phyloP scores from a whole-genome alignment of 2,797 vertebrate genomes.

The Gymnodraco acuticeps region DNA sequence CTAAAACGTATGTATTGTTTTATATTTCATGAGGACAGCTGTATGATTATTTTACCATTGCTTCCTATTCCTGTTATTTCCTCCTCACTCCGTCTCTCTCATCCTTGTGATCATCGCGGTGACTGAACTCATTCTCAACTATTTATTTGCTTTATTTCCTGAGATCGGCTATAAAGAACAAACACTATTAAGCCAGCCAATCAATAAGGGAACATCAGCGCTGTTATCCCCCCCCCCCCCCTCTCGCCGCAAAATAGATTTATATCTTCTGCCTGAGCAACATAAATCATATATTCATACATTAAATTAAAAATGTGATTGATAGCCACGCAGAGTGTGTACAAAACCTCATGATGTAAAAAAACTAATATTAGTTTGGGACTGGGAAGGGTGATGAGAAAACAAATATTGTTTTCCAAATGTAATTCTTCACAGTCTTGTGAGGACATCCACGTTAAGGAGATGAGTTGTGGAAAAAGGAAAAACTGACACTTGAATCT shows the following conservation, averaged over 20 bases:
- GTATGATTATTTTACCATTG: slow-evolving; percentile 31
- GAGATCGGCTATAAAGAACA: slow-evolving; percentile 89
- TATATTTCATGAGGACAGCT: slow-evolving; percentile 27
- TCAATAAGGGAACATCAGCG: slow-evolving; percentile 87
- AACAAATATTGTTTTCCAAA: slow-evolving; percentile 61
- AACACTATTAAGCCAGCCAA: slow-evolving; percentile 88
- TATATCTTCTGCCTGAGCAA: slow-evolving; percentile 79
- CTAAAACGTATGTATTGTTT: slow-evolving; percentile 19
- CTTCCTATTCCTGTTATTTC: slow-evolving; percentile 20
- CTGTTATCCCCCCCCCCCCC: slow-evolving; percentile 64
- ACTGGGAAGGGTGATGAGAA: slow-evolving; percentile 68
- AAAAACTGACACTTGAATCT: slow-evolving; percentile 38
- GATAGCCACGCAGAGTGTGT: slow-evolving; percentile 77
- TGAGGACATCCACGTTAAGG: slow-evolving; percentile 35
- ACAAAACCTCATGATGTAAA: slow-evolving; percentile 69
- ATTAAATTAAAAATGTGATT: slow-evolving; percentile 89
- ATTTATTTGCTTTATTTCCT: slow-evolving; percentile 88
- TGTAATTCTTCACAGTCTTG: slow-evolving; percentile 57
- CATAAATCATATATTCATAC: slow-evolving; percentile 90
- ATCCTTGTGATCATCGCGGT: slow-evolving; percentile 56
- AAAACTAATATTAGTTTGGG: slow-evolving; percentile 73
- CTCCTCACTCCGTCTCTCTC: slow-evolving; percentile 48
- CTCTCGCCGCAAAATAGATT: slow-evolving; percentile 82
- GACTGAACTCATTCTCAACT: slow-evolving; percentile 80
- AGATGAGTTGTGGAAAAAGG: slow-evolving; percentile 45